Evolutionary conservation across 2,113 vertebrate genomes (phyloP), one percentile per base, ranked within the genome.

Genomic region (Anas platyrhynchos): DNA sequence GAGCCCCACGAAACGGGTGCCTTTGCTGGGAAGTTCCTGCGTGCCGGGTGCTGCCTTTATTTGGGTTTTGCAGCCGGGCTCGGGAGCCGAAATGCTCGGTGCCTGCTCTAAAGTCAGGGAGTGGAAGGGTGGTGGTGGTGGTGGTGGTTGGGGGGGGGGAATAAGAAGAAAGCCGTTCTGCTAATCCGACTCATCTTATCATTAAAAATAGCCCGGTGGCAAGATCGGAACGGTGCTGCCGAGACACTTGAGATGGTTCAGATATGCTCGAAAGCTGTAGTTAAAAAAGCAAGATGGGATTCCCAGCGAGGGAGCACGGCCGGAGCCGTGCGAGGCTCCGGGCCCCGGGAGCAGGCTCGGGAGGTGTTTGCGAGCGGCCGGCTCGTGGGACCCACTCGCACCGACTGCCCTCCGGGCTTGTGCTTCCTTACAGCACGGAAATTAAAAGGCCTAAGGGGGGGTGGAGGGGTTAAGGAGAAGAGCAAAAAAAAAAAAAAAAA

Each of bases 161-260:
- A 34, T 54, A 86, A 83, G 76, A 88, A 90, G 83, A 89, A 84
- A 91, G 65, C 56, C n/a, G 32, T 94, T 68, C 68, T 79, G 72
- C 76, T 94, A 54, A 75, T 86, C 58, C 26, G 11, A 59, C 52
- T 59, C 52, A 14, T 82, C 5, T 91, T 81, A 23, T 83, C 65
- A 63, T 93, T 95, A 93, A 91, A 94, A 95, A 91, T 55, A 91
- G 75, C 63, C 82, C 46, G 17, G 75, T 94, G 89, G 76, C 59
- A 73, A 91, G 58, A 12, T 38, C 56, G 86, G 87, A 65, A 71
- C 69, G 50, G 67, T 61, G 21, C 59, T 80, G 67, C 83, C 6
- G 63, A 89, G 86, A 65, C 91, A 16, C 76, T 78, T 17, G 91
- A 54, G 91, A 59, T 84, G 59, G 41, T 89, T 48, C 69, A 69